Conservation (phyloP, 1,140 invertebrate species). For the Araneus ventricosus region DNA sequence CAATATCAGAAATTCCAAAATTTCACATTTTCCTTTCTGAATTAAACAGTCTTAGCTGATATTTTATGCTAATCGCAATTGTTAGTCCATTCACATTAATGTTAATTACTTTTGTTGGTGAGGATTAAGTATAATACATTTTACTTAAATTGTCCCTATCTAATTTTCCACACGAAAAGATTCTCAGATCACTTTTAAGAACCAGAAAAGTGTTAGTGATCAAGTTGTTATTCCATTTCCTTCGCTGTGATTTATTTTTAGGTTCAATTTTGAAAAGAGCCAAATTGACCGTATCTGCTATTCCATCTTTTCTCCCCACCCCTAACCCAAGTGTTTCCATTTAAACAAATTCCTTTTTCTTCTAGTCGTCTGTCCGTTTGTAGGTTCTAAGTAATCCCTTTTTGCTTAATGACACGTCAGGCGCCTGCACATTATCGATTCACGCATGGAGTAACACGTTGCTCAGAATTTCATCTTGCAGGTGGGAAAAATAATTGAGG, state of each 20-base stretch:
- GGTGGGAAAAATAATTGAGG: constrained; percentile 25
- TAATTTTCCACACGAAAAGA: background rate
- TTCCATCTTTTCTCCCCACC: background rate
- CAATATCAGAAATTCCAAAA: too few species aligned
- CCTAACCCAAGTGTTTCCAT: background rate
- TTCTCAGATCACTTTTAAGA: background rate
- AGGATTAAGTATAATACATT: background rate
- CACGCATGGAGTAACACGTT: constrained; percentile 21
- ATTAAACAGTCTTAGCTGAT: too few species aligned
- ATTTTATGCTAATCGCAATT: too few species aligned
- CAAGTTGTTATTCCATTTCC: background rate
- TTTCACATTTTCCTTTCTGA: too few species aligned
- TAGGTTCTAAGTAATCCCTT: constrained; percentile 6
- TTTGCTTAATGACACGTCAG: constrained; percentile 35
- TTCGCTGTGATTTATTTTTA: background rate
- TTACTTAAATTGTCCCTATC: background rate
- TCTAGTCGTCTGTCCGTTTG: constrained; percentile 7
- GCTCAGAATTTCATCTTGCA: constrained; percentile 14
- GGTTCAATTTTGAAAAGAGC: background rate
- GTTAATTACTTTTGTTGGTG: too few species aligned
- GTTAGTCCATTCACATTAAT: too few species aligned
- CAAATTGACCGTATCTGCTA: background rate
- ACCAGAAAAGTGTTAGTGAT: background rate
- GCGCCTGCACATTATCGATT: constrained; percentile 2
- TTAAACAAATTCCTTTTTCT: background rate